Percentiles rank a stretch among this genome's conserved stretches.
These are phyloP conservation scores for Ectemnius cavifrons DNA, from an alignment of 2,888 invertebrate species.

Conservation along the genomic window DNA sequence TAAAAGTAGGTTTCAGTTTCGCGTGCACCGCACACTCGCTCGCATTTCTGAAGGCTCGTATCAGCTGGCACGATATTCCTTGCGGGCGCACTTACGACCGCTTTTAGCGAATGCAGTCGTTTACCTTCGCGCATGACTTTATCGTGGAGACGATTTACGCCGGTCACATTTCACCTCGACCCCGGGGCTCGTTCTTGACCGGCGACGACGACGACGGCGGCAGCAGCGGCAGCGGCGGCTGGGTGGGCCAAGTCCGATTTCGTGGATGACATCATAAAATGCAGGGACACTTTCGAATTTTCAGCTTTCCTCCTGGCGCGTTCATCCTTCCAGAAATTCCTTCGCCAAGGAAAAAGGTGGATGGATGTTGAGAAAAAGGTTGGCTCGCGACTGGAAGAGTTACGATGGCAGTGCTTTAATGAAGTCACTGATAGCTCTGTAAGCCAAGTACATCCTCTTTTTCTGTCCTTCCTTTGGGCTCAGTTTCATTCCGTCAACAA, in stretches of 20 bases:
- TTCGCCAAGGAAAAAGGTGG: too few species aligned
- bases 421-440: neutral
- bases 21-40: too few species aligned
- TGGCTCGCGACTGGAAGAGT: too few species aligned
- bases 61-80: too few species aligned
- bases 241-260: conserved; percentile 26
- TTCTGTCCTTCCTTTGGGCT: neutral
- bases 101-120: conserved; percentile 40
- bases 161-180: conserved; percentile 30
- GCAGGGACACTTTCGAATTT: too few species aligned
- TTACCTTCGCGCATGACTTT: conserved; percentile 46
- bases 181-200: conserved; percentile 36
- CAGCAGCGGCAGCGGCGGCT: too few species aligned
- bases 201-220: neutral
- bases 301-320: too few species aligned
- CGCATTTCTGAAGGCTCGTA: too few species aligned
- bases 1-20: too few species aligned
- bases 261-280: neutral
- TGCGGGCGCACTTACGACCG: conserved; percentile 30
- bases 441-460: neutral
- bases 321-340: too few species aligned
- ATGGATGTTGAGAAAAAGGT: too few species aligned
- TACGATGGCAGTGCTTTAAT: too few species aligned
- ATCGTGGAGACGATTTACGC: conserved; percentile 26
- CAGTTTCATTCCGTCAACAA: neutral